Evolutionary conservation across 1,140 invertebrate species (phyloP), one percentile per base, ranked within the genome.

Genomic region (Capitella teleta): DNA sequence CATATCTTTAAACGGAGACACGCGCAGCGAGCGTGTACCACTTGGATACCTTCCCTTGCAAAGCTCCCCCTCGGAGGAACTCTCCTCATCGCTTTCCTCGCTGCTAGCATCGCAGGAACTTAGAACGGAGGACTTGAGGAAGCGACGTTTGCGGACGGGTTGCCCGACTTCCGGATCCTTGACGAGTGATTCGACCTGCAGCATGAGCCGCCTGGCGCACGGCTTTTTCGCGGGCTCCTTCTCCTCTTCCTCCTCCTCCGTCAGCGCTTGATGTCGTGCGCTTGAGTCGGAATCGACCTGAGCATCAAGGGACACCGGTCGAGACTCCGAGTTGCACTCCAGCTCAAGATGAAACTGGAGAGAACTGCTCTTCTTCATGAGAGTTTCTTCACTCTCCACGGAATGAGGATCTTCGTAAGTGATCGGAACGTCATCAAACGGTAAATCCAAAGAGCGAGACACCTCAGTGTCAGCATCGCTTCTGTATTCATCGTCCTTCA

Each of bases 91-190:
- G 21, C 23, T 26, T 26, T 26, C 42, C 21, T 44, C 42, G 25
- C 42, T 44, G 42, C 42, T 44, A 6, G 42, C 42, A 5, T 44
- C 42, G 25, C 42, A 44, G 5, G 42, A 25, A 28, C 42, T 25
- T 24, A 40, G n/a, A 18, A 21, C 19, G 6, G 38, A 40, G 14
- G 21, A 18, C 38, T 40, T 24, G n/a, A 44, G 25, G 21, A 44
- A 16, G 5, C 25, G 25, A 44, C 25, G 6, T 21, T 26, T 44
- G 21, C 25, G 21, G 21, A 18, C 23, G 1, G 18, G 21, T 5
- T 44, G 42, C 21, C 21, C 18, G 2, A 44, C 19, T 8, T 40
- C 38, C 2, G 38, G 19, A 12, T 44, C 42, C 8, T 44, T 21
- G 42, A 28, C 26, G 16, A 44, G 42, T 44, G 28, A 26, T 16